phyloP scores from a whole-genome alignment of 1,140 invertebrate species.

The Drosophila willistoni region DNA sequence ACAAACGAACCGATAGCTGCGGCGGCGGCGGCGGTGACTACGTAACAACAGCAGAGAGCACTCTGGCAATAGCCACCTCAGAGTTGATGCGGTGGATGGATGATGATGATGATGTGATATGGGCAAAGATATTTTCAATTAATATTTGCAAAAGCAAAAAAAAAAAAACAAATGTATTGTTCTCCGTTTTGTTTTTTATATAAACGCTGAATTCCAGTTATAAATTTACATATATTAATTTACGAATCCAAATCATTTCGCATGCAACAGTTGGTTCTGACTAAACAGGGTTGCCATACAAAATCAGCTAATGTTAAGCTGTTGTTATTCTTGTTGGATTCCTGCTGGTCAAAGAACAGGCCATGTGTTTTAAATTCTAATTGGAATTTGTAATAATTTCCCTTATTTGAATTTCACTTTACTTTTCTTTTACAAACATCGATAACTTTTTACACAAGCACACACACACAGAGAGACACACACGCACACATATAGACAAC shows the following conservation, averaged over 20 bases:
- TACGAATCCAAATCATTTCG: background rate
- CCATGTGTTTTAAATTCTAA: background rate
- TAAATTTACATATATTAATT: constrained; percentile 10
- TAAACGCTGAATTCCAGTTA: background rate
- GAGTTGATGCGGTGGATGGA: constrained; percentile 51
- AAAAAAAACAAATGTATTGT: background rate
- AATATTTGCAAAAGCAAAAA: background rate
- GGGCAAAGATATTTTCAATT: constrained; percentile 6
- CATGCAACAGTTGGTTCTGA: constrained; percentile 16
- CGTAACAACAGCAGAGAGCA: constrained; percentile 58
- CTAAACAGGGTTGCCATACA: background rate
- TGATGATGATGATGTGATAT: constrained; percentile 25
- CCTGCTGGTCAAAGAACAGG: background rate
- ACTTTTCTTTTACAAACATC: background rate
- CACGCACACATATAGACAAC: background rate
- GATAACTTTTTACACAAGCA: background rate
- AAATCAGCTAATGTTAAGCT: background rate
- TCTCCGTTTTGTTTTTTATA: background rate
- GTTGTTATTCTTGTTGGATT: background rate
- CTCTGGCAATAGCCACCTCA: constrained; percentile 21
- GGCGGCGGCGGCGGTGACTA: constrained; percentile 40
- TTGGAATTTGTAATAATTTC: background rate
- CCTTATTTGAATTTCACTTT: background rate
- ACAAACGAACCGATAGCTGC: constrained; percentile 39
- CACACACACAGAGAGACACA: background rate